Conservation (phyloP, 2,113 vertebrate genomes). For the Gnathonemus echidnorhynchus region DNA sequence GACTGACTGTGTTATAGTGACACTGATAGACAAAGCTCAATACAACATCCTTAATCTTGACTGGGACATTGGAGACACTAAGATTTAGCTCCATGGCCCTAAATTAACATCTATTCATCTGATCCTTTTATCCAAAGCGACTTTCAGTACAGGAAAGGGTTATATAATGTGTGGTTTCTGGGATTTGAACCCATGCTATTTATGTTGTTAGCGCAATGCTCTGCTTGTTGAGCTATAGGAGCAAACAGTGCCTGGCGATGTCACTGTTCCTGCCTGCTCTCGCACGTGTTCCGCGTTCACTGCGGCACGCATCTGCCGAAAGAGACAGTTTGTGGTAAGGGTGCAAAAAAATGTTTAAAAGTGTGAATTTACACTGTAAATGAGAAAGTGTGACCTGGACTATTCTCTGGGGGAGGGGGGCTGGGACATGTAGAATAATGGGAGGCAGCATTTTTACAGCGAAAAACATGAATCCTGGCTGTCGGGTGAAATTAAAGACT, state of each 20-base stretch:
- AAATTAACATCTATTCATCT: background rate
- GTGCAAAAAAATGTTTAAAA: background rate
- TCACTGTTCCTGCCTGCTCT: background rate
- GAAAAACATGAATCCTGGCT: background rate
- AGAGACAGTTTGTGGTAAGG: background rate
- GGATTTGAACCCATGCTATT: background rate
- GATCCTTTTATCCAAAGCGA: background rate
- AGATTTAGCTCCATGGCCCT: background rate
- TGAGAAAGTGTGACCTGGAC: background rate
- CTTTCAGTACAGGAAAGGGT: background rate
- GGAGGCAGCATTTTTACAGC: background rate
- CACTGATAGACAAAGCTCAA: background rate
- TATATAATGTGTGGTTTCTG: background rate
- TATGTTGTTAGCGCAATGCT: background rate
- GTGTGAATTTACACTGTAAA: background rate
- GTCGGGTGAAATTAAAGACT: slow-evolving; percentile 4
- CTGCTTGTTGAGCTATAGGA: background rate
- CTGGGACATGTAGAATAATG: background rate
- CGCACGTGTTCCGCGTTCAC: background rate
- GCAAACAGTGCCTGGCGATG: background rate
- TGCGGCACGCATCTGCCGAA: background rate
- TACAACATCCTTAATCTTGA: background rate
- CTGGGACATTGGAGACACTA: background rate
- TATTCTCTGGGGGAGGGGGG: background rate
- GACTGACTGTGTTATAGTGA: background rate